Evolutionary conservation across 2,113 vertebrate genomes (phyloP), one percentile per base, ranked within the genome.

Genomic region (Hydropotes inermis): DNA sequence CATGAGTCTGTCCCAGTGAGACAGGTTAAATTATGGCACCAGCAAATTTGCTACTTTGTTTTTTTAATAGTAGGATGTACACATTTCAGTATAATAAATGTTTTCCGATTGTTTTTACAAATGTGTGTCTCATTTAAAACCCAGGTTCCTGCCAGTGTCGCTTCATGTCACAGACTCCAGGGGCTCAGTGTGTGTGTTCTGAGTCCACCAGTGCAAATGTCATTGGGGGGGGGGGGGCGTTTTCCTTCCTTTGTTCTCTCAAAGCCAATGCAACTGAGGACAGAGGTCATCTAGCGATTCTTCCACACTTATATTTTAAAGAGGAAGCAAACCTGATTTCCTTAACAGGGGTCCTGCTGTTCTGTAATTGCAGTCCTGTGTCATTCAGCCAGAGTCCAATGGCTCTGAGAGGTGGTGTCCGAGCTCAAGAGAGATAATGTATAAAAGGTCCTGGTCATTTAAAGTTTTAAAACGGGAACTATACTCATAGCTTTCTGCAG

Each of bases 81-180:
- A 99, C 98, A 99, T 99, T 99, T 99, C 98, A 96, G 98, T 98
- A 98, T 98, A 99, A 99, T 99, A 99, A 99, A 99, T 98, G 98
- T 99, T 99, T 99, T 99, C 98, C 93, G 95, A 97, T 98, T 98
- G 98, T 99, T 99, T 99, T 99, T 98, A 97, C 98, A 99, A 98
- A 98, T 0, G 96, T 98, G 98, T 98, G 88, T 79, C 93, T 98
- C 95, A 96, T 98, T 98, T 97, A 87, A 97, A 91, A 79, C 50
- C 60, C 78, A 33, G 74, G 81, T 52, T 95, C 58, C 83, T 94
- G 30, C 64, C 28, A 17, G 10, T 82, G 64, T 50, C 90, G n/a
- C 15, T 27, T 82, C 36, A 8, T 21, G 86, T 19, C 55, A n/a
- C 15, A 74, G 55, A 70, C 47, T 36, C 3, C 16, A 27, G 45